Evolutionary conservation across 2,113 vertebrate species (phyloP).

Genomic region (Hippopotamus amphibius): DNA sequence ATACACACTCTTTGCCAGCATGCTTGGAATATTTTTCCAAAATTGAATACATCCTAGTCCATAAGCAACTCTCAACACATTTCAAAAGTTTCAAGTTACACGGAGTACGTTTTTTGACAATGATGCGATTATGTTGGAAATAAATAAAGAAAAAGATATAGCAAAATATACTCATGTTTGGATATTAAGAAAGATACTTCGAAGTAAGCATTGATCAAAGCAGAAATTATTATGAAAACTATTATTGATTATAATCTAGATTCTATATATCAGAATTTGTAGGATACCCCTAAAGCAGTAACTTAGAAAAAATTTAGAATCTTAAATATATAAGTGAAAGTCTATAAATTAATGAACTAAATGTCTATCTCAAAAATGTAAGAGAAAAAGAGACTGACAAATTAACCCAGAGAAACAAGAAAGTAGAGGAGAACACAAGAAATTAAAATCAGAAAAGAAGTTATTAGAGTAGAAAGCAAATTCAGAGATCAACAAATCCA

Average conservation of each 20-base stretch:
- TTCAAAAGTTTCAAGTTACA: background rate
- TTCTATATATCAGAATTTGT: background rate
- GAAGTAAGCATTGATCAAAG: background rate
- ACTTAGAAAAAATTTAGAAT: background rate
- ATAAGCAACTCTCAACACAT: background rate
- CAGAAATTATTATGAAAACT: background rate
- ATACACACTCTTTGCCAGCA: background rate
- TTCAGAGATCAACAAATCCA: background rate
- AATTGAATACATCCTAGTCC: background rate
- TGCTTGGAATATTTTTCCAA: background rate
- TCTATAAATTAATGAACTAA: background rate
- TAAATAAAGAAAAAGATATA: background rate
- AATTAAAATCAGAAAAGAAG: background rate
- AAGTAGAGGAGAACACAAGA: background rate
- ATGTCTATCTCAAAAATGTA: background rate
- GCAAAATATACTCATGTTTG: background rate
- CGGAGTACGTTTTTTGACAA: background rate
- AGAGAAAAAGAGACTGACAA: background rate
- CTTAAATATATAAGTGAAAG: background rate
- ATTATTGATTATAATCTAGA: background rate
- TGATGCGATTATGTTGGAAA: background rate
- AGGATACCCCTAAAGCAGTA: background rate
- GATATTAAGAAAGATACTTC: background rate
- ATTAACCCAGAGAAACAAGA: background rate
- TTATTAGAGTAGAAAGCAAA: background rate